Evolutionary conservation across 2,888 invertebrate species (phyloP), one percentile per base, ranked within the genome.

Genomic region (Altica lythri): DNA sequence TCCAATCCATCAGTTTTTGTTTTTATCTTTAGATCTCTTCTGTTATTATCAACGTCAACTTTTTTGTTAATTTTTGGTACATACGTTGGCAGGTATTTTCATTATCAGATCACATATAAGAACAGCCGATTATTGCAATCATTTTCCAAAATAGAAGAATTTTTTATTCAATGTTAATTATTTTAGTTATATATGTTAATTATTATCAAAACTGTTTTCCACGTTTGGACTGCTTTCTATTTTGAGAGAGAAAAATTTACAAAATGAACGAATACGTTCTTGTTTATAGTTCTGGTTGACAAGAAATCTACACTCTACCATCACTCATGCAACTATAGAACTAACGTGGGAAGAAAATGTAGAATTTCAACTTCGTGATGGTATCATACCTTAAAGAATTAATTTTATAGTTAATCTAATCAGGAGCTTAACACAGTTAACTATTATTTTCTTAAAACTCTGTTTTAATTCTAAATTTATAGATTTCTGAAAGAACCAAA

Each of bases 1-100:
- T 62, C 67, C 67, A 68, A 65, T 68, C 67, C 67, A 68, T 68
- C 46, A 60, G 60, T 48, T 62, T 45, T 46, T 55, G 17, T 46
- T 44, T 45, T 42, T 55, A 32, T 42, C 30, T 51, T 10, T 30
- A 40, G 44, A 46, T 50, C 61, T 53, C 59, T 60, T 53, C 44
- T 54, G 37, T n/a, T n/a, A 40, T 52, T 55, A 62, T 46, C 53
- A 56, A 48, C 32, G 6, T 10, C 17, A 22, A 29, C 12, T 34
- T 13, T 5, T 34, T 42, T 48, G 42, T 46, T 49, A 22, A 32
- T 30, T 55, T 55, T 53, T 44, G 43, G 53, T 59, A 56, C 57
- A 55, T 59, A 57, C 49, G 49, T 53, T 25, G 45, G 30, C 38
- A 19, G 35, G 50, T 27, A 55, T 47, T 44, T 61, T 55, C 60